A percentile compares a stretch with the other conserved stretches of the same genome.
These are phyloP conservation scores for Pseudolaguvia tuberculata DNA, from an alignment of 2,113 vertebrate genomes.

Conservation along the genomic window DNA sequence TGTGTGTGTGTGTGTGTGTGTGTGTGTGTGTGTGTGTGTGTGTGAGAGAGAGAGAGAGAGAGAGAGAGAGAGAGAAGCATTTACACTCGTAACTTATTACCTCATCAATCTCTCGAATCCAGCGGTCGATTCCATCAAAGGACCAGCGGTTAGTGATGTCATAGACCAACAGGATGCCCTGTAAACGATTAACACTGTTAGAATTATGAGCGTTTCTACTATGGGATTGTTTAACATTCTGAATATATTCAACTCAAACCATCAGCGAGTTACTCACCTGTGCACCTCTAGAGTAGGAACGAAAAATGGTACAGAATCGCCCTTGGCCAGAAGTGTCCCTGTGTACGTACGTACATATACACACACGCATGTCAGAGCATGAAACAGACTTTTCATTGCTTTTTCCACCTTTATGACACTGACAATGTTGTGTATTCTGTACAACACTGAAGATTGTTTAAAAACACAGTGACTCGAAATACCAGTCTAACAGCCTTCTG, in stretches of 20 bases:
- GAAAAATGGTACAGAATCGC: conserved; percentile 96
- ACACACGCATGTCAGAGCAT: conserved; percentile 35
- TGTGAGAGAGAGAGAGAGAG: too few relatives aligned
- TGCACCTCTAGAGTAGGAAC: conserved; percentile 94
- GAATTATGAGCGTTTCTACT: not conserved
- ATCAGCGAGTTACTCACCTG: conserved; percentile 75
- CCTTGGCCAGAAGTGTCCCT: conserved; percentile 99
- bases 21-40: too few relatives aligned
- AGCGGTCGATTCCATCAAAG: conserved; percentile 95
- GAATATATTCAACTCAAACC: too few relatives aligned
- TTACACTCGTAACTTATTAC: conserved; percentile 60
- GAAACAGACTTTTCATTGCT: not conserved
- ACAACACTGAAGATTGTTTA: not conserved
- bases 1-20: too few relatives aligned
- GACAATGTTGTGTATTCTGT: not conserved
- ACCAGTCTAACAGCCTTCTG: conserved; percentile 30
- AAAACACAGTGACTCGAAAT: conserved; percentile 25
- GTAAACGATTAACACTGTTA: conserved; percentile 31
- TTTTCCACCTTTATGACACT: not conserved
- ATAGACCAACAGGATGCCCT: conserved; percentile 98
- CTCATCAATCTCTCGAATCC: conserved; percentile 98
- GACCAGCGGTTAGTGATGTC: conserved; percentile 99
- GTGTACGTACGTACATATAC: conserved; percentile 64
- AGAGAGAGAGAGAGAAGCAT: too few relatives aligned
- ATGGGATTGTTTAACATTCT: too few relatives aligned